Evolutionary conservation across 2,113 vertebrate genomes (phyloP), one percentile per base, ranked within the genome.

Genomic region (Empidonax traillii): DNA sequence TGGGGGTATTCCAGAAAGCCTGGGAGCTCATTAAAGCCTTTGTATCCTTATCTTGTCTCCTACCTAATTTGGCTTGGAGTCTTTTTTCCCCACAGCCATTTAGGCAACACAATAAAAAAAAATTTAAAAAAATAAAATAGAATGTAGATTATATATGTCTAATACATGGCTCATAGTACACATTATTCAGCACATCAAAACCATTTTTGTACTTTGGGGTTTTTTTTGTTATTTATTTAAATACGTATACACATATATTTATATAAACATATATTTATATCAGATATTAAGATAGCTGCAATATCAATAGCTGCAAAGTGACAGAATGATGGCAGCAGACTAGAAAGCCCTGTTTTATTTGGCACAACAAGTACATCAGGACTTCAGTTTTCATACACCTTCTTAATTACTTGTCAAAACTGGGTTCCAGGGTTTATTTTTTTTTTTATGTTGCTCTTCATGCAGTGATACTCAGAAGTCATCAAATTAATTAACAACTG

Each of bases 141-240:
- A 65, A 75, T 35, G 3, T 2, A n/a, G 2, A 37, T 51, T 20
- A 35, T 5, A 30, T 39, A 4, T 11, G 2, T 51, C 5, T 28
- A 12, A 18, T 15, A 27, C 23, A 23, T 41, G 8, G 8, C 3
- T 47, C 9, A 24, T 69, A 58, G 62, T 27, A 33, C 56, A 37
- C 14, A 17, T 15, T 35, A 52, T 17, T 44, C 24, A 58, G 12
- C 5, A 37, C 7, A 89, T 61, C 33, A 81, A 56, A 73, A 55
- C 0, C 10, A 3, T 1, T 25, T 79, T 59, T 43, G 3, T 31
- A 16, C 0, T 52, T 74, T 61, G 27, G 9, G 24, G 30, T 2
- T 52, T 55, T 27, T 31, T 53, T 67, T 37, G 7, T 14, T 66
- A 37, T 13, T 72, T 68, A n/a, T 61, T 44, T 66, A 43, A 89